These are phyloP conservation scores for Paramuricea clavata DNA, from an alignment of 92 coral and sea anemone species.

Conservation along the genomic window DNA sequence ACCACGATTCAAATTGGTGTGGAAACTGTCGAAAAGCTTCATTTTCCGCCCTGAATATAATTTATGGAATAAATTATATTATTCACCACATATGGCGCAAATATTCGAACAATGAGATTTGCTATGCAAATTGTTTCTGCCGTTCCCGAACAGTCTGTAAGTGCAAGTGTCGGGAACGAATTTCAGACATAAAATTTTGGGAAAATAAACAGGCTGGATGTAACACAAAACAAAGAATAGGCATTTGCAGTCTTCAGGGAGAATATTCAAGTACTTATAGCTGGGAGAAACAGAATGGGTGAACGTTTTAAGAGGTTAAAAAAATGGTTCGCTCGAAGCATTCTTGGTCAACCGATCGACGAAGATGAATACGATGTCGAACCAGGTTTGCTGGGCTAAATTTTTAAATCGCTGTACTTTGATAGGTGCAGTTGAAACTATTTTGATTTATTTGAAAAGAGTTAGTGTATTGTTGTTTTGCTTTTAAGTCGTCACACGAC, in stretches of 20 bases:
- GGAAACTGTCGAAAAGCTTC: not conserved
- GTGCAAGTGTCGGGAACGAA: not conserved
- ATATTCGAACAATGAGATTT: conserved; percentile 14
- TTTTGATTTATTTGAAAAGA: not conserved
- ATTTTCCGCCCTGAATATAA: conserved; percentile 2
- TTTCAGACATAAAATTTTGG: not conserved
- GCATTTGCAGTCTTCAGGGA: not conserved
- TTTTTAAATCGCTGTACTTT: not conserved
- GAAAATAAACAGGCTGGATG: not conserved
- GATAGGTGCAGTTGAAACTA: not conserved
- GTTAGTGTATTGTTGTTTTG: conserved; percentile 20
- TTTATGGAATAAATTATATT: conserved; percentile 4
- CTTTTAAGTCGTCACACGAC: conserved; percentile 6
- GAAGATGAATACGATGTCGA: conserved; percentile 43
- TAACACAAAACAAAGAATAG: not conserved
- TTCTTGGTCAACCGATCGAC: conserved; percentile 43
- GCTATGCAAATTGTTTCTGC: conserved; percentile 11
- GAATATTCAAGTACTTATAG: not conserved
- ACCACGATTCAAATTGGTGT: not conserved
- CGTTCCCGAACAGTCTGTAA: not conserved
- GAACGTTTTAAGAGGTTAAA: conserved; percentile 35
- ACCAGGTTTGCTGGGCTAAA: conserved; percentile 40
- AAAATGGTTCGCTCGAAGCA: conserved; percentile 49
- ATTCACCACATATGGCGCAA: conserved; percentile 14
- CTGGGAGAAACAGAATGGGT: conserved; percentile 3